phyloP scores from a whole-genome alignment of 1,140 invertebrate species.

The Theocolax elegans region DNA sequence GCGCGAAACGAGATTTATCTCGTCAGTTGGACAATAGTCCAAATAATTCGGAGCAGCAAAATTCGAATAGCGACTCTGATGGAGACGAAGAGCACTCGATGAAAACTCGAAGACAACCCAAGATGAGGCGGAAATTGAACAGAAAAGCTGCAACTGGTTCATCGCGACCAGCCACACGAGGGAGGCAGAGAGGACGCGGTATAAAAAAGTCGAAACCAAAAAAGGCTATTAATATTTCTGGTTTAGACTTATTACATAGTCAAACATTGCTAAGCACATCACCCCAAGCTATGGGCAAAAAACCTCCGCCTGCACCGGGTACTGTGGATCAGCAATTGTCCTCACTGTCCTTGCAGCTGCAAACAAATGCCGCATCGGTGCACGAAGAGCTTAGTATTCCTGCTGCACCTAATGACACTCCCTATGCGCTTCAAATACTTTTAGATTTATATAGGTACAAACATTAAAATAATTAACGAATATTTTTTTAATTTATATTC shows the following conservation, averaged over 20 bases:
- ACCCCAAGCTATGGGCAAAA: constrained; percentile 74
- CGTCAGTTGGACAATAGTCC: constrained; percentile 60
- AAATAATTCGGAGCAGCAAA: constrained; percentile 58
- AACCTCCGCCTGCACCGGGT: constrained; percentile 84
- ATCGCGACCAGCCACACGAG: constrained; percentile 54
- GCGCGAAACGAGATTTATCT: constrained; percentile 63
- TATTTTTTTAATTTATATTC: background rate
- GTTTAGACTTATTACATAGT: constrained; percentile 89
- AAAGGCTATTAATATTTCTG: constrained; percentile 79
- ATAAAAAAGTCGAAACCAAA: constrained; percentile 72
- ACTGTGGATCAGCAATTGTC: constrained; percentile 91
- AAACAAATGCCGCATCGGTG: constrained; percentile 70
- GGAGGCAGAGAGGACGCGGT: constrained; percentile 64
- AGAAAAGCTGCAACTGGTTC: constrained; percentile 56
- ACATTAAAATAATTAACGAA: background rate
- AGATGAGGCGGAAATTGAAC: constrained; percentile 65
- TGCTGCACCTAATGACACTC: constrained; percentile 78
- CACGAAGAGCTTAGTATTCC: constrained; percentile 87
- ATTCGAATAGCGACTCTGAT: constrained; percentile 60
- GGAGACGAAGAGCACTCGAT: constrained; percentile 50
- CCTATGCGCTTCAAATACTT: constrained; percentile 86
- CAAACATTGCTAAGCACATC: constrained; percentile 89
- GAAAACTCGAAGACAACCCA: constrained; percentile 59
- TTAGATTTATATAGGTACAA: constrained; percentile 77
- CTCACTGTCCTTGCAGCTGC: constrained; percentile 71